Evolutionary conservation across 2,113 vertebrate genomes (phyloP).

Genomic region (Phrynocephalus versicolor): DNA sequence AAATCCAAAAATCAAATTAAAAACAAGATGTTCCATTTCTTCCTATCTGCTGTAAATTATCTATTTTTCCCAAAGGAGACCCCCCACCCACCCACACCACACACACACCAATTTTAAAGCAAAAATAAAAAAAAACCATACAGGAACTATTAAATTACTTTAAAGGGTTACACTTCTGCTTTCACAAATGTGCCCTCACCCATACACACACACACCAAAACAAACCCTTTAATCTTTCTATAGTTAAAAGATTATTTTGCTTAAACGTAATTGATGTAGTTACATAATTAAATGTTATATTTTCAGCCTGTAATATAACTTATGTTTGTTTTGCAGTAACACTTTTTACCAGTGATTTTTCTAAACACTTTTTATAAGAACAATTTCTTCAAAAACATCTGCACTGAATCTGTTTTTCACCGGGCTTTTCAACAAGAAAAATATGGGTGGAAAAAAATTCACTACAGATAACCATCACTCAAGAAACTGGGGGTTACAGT

Average conservation of each 20-base stretch:
- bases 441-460: not conserved
- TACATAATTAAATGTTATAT: too few species aligned
- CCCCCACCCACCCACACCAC: too few species aligned
- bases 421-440: not conserved
- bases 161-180: not conserved
- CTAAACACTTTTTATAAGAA: conserved; percentile 14
- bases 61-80: not conserved
- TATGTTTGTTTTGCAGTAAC: not conserved
- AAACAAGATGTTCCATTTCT: conserved; percentile 50
- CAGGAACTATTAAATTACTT: not conserved
- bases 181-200: too few species aligned
- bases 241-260: too few species aligned
- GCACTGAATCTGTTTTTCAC: not conserved
- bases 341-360: not conserved
- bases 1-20: conserved; percentile 64
- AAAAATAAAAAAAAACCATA: not conserved
- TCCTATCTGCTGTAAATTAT: conserved; percentile 29
- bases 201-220: not conserved
- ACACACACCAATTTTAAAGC: too few species aligned
- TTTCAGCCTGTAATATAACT: too few species aligned
- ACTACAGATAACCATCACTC: not conserved
- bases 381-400: not conserved
- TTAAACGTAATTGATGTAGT: too few species aligned
- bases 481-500: not conserved
- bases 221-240: not conserved